Percentiles rank a stretch among this genome's conserved stretches.
Evolutionary conservation across 37 sponge, comb jelly and placozoan species (phyloP).

Genomic region (Halichondria panicea): DNA sequence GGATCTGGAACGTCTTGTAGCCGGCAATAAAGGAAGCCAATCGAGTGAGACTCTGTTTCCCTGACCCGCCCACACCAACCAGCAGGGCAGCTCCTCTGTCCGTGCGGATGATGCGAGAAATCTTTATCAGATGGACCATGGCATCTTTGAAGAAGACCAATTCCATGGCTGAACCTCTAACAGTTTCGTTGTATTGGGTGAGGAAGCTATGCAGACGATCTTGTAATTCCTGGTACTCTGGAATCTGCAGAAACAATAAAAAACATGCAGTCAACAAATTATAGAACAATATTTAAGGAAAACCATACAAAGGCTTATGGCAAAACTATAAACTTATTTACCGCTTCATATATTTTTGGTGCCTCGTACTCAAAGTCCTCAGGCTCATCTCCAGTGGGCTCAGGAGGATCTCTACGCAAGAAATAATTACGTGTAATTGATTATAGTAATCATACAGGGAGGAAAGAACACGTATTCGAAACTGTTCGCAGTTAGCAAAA

Average conservation of each 20-base stretch:
- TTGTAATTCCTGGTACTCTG: constrained; percentile 66
- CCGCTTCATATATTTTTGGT: constrained; percentile 97
- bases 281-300: too few relatives aligned
- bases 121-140: constrained; percentile 94
- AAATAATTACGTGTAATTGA: neutral
- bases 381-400: constrained; percentile 95
- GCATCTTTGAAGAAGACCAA: constrained; percentile 99
- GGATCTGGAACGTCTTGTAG: constrained; percentile 98
- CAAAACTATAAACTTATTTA: too few relatives aligned
- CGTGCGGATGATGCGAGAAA: constrained; percentile 98
- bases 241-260: constrained; percentile 73
- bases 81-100: constrained; percentile 94
- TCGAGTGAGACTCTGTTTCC: constrained; percentile 99
- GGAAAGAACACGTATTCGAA: too few relatives aligned
- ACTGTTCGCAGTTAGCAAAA: neutral
- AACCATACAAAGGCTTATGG: too few relatives aligned
- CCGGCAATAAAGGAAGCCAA: constrained; percentile 99
- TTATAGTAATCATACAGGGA: too few relatives aligned
- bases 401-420: constrained; percentile 87
- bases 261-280: neutral
- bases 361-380: constrained; percentile 93
- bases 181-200: constrained; percentile 94
- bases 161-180: constrained; percentile 97
- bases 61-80: constrained; percentile 99
- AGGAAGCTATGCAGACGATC: constrained; percentile 77